phyloP scores from a whole-genome alignment of 2,113 vertebrate species.

The Tursiops truncatus region DNA sequence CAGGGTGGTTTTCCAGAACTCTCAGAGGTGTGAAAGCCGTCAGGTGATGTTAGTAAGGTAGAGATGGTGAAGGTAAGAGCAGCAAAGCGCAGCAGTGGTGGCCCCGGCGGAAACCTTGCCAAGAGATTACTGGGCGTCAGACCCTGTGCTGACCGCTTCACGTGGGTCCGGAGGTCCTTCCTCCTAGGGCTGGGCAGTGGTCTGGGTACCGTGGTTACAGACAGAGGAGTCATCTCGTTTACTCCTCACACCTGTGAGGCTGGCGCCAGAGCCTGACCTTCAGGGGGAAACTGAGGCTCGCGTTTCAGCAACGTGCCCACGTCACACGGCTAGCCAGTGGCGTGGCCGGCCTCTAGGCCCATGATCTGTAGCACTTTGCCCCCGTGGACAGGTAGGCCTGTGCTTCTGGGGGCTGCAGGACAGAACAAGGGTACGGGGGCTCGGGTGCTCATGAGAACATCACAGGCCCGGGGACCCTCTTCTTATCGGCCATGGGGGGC shows the following conservation, averaged over 20 bases:
- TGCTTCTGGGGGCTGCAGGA: neutral
- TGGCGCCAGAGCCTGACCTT: accelerated
- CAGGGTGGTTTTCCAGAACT: neutral
- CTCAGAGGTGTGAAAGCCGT: neutral
- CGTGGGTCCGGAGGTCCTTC: neutral
- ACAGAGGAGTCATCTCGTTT: accelerated
- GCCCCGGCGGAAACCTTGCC: neutral
- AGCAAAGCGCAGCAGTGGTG: neutral
- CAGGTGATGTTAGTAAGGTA: neutral
- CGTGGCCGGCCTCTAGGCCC: neutral
- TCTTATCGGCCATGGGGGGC: too few species aligned
- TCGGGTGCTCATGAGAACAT: neutral
- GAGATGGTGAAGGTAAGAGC: accelerated
- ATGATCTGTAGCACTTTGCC: accelerated
- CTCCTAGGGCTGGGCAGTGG: neutral
- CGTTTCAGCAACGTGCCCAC: accelerated
- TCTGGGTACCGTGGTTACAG: neutral
- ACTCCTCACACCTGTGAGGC: neutral
- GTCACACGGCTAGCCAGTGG: neutral
- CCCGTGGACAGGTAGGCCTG: neutral
- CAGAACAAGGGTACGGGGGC: accelerated
- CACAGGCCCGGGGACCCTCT: neutral
- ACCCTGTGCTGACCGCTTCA: accelerated
- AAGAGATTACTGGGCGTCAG: neutral
- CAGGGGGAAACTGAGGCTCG: too few species aligned